Base-by-base conservation (phyloP, 2,113 vertebrate species). In the Synchiropus splendidus region DNA sequence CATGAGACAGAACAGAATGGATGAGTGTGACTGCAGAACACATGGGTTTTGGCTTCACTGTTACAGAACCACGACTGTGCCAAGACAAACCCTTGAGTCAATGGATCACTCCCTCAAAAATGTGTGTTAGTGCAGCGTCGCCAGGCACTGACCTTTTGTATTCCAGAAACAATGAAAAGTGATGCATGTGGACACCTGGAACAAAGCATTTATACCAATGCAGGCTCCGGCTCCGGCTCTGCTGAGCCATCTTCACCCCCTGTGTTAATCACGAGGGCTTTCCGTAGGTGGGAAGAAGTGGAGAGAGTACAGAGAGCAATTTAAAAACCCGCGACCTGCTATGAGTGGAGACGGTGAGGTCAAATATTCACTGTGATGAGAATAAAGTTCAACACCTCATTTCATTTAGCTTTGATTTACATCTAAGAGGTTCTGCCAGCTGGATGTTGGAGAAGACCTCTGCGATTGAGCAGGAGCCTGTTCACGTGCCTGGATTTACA, bases 291-390 rank as follows among this genome's bases (percentile, higher is more conserved):
- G 43, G 59, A 61, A 42, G 54, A 44, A 51, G 36, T 12, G 39
- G 43, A 48, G 18, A 31, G 32, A 37, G 32, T 33, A 57, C 42
- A n/a, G 18, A 48, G 35, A 43, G 50, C 48, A 65, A 75, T 76
- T 67, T 27, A 73, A 59, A 63, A 64, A 9, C 10, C 12, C 18
- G 10, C 40, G 40, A 72, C 62, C 67, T 72, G 54, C 36, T 46
- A 33, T n/a, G n/a, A 46, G 43, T 35, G 18, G 39, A 62, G 30
- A 39, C 12, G 34, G n/a, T 27, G 30, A 39, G 42, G 57, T 62
- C 65, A 53, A 36, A 33, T 46, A 46, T 59, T 16, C n/a, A 49
- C 41, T 42, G 38, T 60, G 46, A 45, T 42, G 34, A 39, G 35
- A 40, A 45, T 18, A n/a, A 54, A 33, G 36, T 56, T 62, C 34